Percentiles rank a stretch among this genome's conserved stretches.
Evolutionary conservation across 2,797 vertebrate species (phyloP).

Genomic region (Gallinago nigripennis): DNA sequence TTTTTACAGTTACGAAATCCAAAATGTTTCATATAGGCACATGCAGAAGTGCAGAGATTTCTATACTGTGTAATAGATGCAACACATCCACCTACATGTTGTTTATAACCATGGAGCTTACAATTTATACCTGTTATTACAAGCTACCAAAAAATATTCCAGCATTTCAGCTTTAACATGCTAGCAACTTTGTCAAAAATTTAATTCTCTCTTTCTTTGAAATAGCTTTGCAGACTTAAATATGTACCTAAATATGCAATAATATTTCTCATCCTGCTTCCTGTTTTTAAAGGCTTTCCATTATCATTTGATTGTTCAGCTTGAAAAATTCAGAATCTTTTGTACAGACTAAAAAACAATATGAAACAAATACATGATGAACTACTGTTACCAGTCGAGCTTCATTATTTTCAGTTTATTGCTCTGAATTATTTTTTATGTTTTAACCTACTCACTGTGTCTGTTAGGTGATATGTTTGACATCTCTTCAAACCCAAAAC

Average conservation of each 20-base stretch:
- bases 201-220: conserved; percentile 9
- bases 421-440: not conserved
- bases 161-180: not conserved
- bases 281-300: not conserved
- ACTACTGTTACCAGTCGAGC: not conserved
- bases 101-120: conserved; percentile 25
- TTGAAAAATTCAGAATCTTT: not conserved
- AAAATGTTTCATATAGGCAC: not conserved
- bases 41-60: not conserved
- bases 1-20: not conserved
- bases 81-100: not conserved
- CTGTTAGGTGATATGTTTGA: not conserved
- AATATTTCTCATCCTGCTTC: not conserved
- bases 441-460: not conserved
- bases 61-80: not conserved
- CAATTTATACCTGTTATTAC: conserved; percentile 25
- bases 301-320: not conserved
- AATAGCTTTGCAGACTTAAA: conserved; percentile 1
- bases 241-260: not conserved
- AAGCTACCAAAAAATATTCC: not conserved
- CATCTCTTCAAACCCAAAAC: not conserved
- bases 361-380: not conserved
- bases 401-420: not conserved
- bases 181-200: not conserved
- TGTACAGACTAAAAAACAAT: not conserved